Evolutionary conservation across 2,113 vertebrate species (phyloP), one percentile per base, ranked within the genome.

Genomic region (Labeo rohita): DNA sequence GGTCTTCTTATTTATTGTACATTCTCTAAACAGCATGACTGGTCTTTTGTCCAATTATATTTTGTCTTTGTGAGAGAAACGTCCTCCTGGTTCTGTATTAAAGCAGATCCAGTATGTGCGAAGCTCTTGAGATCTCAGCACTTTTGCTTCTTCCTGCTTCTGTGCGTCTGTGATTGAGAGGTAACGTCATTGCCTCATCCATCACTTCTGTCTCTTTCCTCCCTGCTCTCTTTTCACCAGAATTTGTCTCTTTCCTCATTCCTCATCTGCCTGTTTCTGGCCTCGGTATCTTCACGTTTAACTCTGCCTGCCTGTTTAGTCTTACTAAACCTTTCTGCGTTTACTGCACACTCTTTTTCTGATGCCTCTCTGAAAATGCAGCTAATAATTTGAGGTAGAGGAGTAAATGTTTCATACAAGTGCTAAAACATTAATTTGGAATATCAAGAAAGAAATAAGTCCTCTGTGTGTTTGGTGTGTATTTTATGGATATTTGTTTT

Each of bases 281-380:
- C 49, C 21, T 50, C 23, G 6, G 16, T 39, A 16, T 59, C 45
- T 90, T 28, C 85, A 86, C 66, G 63, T 81, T 47, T 86, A 89
- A 86, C 90, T 85, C 77, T 89, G 96, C 96, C 97, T 98, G 97
- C 98, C 97, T 98, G 97, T 96, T 97, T 96, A 97, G 97, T 96
- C 96, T 96, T 96, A 94, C 96, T 94, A 92, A 94, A 92, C 88
- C 79, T 88, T 90, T 85, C 88, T 90, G 91, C 91, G 90, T 92
- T 54, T 92, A 23, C 79, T 28, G 12, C 47, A 72, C n/a, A 70
- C 43, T 88, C 87, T 92, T 92, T 79, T 86, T 92, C 70, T 90
- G 85, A 89, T 86, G 72, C 23, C 61, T 34, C 50, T 54, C n/a
- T 52, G 13, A 68, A 15, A 36, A 43, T 0, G 28, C 74, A 54